Base-by-base conservation (phyloP, 1,140 invertebrate genomes). In the Bombus waltoni region DNA sequence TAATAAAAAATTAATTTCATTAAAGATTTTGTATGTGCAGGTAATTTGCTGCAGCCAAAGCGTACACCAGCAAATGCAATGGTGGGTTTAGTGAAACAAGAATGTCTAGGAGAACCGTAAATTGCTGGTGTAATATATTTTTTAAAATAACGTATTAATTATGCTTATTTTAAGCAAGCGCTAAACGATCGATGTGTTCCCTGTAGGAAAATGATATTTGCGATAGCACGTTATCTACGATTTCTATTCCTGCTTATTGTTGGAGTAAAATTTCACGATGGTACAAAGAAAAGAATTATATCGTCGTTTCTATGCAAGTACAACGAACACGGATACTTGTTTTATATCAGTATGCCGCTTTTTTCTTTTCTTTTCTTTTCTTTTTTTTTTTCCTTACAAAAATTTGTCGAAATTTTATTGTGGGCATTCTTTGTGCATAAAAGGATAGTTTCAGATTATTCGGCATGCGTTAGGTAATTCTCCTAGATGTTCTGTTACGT, bases 21-120 rank as follows among this genome's bases (percentile, higher is more conserved):
- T 6, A 53, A 53, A 22, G 8, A 22, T 79, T 25, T 74, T 83
- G 59, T 81, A 65, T 57, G 32, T 6, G 5, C 76, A 94, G 94
- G 82, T 94, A 94, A 94, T 93, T 94, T 94, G 92, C 93, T 94
- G 90, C 93, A 94, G 93, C 94, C 94, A 94, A 94, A 94, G 94
- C 92, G 92, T 93, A 93, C 92, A 93, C 91, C 92, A 92, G 91
- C 92, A 90, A 90, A 92, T 88, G 88, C 89, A 75, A 93, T 92
- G 91, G 93, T 93, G 91, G 89, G 86, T 88, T 81, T 89, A 88
- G 88, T 85, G 91, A 81, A 77, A 66, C 74, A 88, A 88, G 86
- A 83, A 91, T 81, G 85, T 89, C 91, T 88, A 83, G 90, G 86
- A 75, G 88, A 88, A 81, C 78, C 32, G 77, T 35, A 65, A 28